Evolutionary conservation across 2,888 invertebrate species (phyloP), one percentile per base, ranked within the genome.

Genomic region (Luperina nickerlii): DNA sequence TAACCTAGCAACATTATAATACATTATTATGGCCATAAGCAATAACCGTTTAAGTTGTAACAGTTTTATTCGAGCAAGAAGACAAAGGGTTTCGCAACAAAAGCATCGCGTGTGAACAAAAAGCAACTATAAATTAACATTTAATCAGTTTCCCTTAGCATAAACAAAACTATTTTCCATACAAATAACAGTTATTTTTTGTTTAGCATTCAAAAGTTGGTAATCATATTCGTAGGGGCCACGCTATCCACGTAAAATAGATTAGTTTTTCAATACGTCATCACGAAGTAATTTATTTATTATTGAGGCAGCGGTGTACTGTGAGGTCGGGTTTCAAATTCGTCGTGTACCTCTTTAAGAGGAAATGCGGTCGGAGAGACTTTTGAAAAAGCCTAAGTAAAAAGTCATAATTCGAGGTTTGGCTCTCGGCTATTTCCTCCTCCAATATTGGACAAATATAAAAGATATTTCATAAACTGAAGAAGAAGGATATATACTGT

Each of bases 91-190:
- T 82, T 77, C 42, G 32, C 73, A 66, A 85, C 83, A 77, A 81
- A 74, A 65, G 57, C 77, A 67, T 88, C 78, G 88, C 88, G 88
- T 88, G 88, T 80, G 67, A 76, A 83, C 80, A 85, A 87, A 88
- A 88, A 88, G 73, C 80, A 79, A 85, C 79, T 69, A 88, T 88
- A 88, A 88, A 88, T 88, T 88, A 88, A 80, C 76, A 80, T 87
- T 74, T 81, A 87, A 88, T 88, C 88, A 88, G 80, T 87, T 86
- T 75, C 42, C 81, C 18, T 74, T 32, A 65, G 67, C 74, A 86
- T 86, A 81, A 87, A 85, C 79, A 72, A 80, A 87, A 88, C 81
- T 78, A 85, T 88, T 87, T 85, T 70, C 57, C 68, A 66, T 51
- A 84, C 78, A 88, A 88, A 87, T 88, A 73, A 85, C 80, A 18